Percentiles rank a stretch among this genome's conserved stretches.
These are phyloP conservation scores for Mobula hypostoma DNA, from an alignment of 2,113 vertebrate species.

Conservation along the genomic window DNA sequence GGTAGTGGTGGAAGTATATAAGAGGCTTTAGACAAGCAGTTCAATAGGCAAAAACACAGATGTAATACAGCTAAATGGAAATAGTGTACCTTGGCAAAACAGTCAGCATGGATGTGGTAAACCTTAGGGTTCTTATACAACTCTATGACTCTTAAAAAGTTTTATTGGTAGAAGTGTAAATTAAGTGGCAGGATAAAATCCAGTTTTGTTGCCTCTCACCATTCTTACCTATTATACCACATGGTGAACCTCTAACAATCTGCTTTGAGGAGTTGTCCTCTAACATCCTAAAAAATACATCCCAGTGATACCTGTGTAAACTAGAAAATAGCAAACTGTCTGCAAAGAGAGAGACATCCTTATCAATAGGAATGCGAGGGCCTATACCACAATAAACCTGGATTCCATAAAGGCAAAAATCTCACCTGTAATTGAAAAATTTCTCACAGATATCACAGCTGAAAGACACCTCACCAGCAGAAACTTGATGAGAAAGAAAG, in stretches of 20 bases:
- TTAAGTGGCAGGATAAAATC: too few relatives aligned
- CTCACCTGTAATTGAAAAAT: constrained; percentile 43
- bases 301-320: not conserved
- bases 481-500: constrained; percentile 41
- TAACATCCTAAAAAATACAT: not conserved
- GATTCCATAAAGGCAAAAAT: not conserved
- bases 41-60: too few relatives aligned
- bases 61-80: too few relatives aligned
- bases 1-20: too few relatives aligned
- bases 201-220: too few relatives aligned
- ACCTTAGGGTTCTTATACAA: too few relatives aligned
- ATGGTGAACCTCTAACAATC: not conserved
- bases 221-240: not conserved
- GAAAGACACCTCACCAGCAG: constrained; percentile 40
- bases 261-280: not conserved
- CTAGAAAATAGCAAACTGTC: not conserved
- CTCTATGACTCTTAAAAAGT: too few relatives aligned
- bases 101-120: too few relatives aligned
- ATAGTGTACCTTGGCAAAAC: too few relatives aligned
- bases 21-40: too few relatives aligned
- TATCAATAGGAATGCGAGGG: too few relatives aligned
- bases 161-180: too few relatives aligned
- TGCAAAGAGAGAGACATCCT: not conserved
- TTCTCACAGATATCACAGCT: constrained; percentile 42
- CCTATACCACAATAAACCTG: not conserved